Base-by-base conservation (phyloP, 2,113 vertebrate species). In the Chamaea fasciata region DNA sequence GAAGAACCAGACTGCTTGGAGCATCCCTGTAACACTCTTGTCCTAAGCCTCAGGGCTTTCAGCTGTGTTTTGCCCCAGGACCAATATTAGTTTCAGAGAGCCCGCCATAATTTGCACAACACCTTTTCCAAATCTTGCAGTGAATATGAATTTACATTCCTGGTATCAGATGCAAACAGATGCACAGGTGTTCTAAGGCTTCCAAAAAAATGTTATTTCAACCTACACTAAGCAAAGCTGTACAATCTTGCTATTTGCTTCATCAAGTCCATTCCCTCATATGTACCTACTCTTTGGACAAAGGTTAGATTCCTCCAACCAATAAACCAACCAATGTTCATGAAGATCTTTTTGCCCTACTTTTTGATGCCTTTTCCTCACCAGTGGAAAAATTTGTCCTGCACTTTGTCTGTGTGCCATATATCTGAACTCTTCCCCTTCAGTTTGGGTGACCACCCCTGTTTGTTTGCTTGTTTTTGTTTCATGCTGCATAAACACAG, bases 361-460 rank as follows among this genome's bases (percentile, higher is more conserved):
- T 35, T 67, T 22, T 22, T 49, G 9, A 35, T 55, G 26, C 28
- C 19, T 46, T 44, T 59, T 57, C 31, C 26, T 67, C n/a, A 35
- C 33, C 28, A 46, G 15, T 21, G 16, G 59, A 90, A 52, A 7
- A 19, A 13, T 63, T 47, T 13, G 8, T 10, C 55, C 31, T 42
- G 42, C 35, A 42, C 30, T 56, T 49, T 24, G 13, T 11, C 18
- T n/a, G 15, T 21, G 26, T 35, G 1, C 28, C 10, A n/a, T 3
- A 18, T 1, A 12, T 24, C 15, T 53, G 18, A 11, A 11, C 12
- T 49, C 39, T 30, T 31, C 23, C 18, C 15, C 46, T 67, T 62
- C 52, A 26, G 8, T 33, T 14, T 62, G 42, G 19, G 19, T 9
- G 71, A 9, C 8, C 5, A 21, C 1, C 1, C 4, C 4, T 10